A percentile compares a stretch with the other conserved stretches of the same genome.
Evolutionary conservation across 2,113 vertebrate genomes (phyloP).

Genomic region (Anser cygnoides): DNA sequence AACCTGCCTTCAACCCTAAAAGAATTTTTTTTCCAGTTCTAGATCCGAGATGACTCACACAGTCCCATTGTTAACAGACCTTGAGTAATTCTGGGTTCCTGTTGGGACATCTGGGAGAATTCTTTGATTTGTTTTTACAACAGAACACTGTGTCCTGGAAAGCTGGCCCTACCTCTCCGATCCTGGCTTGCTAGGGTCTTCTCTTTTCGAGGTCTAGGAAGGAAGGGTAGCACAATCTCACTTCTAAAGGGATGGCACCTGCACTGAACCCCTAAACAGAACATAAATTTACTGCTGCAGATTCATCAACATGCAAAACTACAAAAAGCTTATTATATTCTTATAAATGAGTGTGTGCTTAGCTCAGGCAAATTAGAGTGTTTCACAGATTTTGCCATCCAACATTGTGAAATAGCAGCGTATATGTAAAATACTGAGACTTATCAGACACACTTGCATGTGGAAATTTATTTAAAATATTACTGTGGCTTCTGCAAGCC

Average conservation of each 20-base stretch:
- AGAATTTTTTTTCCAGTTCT: slow-evolving; percentile 64
- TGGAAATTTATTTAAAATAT: background rate
- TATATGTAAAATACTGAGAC: background rate
- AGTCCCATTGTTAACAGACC: slow-evolving; percentile 69
- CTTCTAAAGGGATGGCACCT: slow-evolving; percentile 93
- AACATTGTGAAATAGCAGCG: background rate
- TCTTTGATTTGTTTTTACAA: slow-evolving; percentile 57
- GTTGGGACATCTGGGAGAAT: slow-evolving; percentile 73
- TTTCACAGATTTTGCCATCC: background rate
- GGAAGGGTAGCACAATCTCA: slow-evolving; percentile 89
- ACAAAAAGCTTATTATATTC: background rate
- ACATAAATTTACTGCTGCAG: slow-evolving; percentile 51
- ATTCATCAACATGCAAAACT: background rate
- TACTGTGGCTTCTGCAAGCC: background rate
- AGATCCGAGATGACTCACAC: slow-evolving; percentile 64
- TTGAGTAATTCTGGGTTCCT: slow-evolving; percentile 70
- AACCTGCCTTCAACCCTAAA: slow-evolving; percentile 58
- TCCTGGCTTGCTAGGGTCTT: slow-evolving; percentile 80
- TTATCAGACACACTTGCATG: background rate
- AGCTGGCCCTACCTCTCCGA: slow-evolving; percentile 79
- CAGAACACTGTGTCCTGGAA: slow-evolving; percentile 46
- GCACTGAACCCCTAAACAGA: slow-evolving; percentile 87
- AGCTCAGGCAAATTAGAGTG: background rate
- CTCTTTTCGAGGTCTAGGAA: slow-evolving; percentile 85
- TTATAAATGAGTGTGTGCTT: background rate